Base-by-base conservation (phyloP, 2,797 vertebrate species). In the Tarsius wallacei region DNA sequence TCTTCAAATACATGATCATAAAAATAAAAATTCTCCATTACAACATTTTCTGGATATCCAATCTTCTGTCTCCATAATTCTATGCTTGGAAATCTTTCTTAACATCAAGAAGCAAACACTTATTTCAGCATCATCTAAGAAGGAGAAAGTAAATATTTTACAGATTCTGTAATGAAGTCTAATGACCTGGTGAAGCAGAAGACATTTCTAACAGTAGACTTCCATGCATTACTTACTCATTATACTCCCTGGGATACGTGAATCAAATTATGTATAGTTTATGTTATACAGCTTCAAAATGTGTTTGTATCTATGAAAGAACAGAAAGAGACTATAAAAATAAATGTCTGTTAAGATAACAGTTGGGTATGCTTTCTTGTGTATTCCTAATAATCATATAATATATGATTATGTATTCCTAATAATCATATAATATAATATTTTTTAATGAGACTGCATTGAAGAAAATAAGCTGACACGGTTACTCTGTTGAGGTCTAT, bases 81-180 rank as follows among this genome's bases (percentile, higher is more conserved):
- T 12, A 24, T 61, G 70, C 31, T 59, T n/a, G 19, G 42, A 90
- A 47, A 28, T 83, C 73, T 92, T 96, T 82, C 74, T 86, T 73
- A 89, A 66, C 10, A 47, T n/a, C 63, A 57, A 96, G 73, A 88
- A 80, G 14, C 3, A 24, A 63, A 87, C 4, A 0, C 3, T 47
- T 53, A 49, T 19, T 36, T 57, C 26, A 71, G 16, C 14, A 26
- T n/a, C 7, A 4, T 71, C 36, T 51, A 66, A 78, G 66, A 12
- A 70, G 19, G 2, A 42, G 68, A 66, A 57, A 16, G 0, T 4
- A 21, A 71, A 85, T 70, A 66, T 49, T 7, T 26, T 22, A 53
- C 8, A 16, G 28, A 22, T 59, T 70, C 31, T 87, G 11, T 33
- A 86, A 64, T 22, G 15, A 77, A 36, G 5, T 22, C 33, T 21